Conservation (phyloP, 1,140 invertebrate species). For the Manduca sexta region DNA sequence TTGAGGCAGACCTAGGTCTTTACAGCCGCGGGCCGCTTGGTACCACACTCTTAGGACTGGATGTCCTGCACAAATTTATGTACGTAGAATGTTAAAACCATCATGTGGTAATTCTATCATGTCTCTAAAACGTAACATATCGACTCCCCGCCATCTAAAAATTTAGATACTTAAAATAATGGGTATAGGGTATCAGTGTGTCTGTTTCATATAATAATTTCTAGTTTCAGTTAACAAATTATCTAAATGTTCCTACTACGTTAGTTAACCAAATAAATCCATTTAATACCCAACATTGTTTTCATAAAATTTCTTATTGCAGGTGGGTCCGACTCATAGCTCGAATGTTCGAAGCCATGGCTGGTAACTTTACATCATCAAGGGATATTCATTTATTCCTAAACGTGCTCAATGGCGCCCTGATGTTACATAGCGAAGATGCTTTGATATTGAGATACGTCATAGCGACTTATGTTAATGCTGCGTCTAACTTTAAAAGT, state of each 20-base stretch:
- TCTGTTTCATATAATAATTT: no score
- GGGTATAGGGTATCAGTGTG: no score
- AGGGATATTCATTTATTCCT: slow-evolving; percentile 98
- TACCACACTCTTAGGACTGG: slow-evolving; percentile 92
- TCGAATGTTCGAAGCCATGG: slow-evolving; percentile 99
- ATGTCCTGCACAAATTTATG: slow-evolving; percentile 98
- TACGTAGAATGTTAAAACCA: slow-evolving; percentile 21
- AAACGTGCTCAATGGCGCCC: slow-evolving; percentile 97
- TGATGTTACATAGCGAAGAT: slow-evolving; percentile 98
- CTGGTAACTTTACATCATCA: slow-evolving; percentile 97
- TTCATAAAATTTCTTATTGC: no score
- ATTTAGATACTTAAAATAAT: no score
- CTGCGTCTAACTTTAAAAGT: slow-evolving; percentile 98
- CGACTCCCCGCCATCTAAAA: no score
- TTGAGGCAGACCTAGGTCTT: slow-evolving; percentile 96
- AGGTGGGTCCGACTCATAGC: slow-evolving; percentile 96
- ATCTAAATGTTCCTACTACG: no score
- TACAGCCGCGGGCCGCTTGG: slow-evolving; percentile 94
- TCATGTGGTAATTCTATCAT: no score
- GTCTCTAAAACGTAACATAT: no score
- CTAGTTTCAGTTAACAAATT: no score
- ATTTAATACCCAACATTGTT: no score
- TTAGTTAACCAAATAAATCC: no score
- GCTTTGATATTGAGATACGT: slow-evolving; percentile 95
- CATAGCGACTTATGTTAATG: slow-evolving; percentile 97